Conservation (phyloP, 2,113 vertebrate genomes). For the Podiceps cristatus region DNA sequence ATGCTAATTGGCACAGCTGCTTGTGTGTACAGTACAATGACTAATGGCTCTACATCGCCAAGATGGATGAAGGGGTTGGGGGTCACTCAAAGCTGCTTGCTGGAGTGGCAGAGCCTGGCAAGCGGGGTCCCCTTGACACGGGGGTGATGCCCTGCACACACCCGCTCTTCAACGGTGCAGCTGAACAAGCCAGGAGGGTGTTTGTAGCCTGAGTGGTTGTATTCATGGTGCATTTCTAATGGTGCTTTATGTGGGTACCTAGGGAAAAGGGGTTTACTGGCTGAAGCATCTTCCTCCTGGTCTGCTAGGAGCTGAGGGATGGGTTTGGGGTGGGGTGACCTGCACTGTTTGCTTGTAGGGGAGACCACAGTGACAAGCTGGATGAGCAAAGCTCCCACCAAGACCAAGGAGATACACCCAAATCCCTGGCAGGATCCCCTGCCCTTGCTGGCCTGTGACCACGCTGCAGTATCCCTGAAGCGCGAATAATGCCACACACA, state of each 20-base stretch:
- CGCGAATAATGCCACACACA: background rate
- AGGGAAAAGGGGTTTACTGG: background rate
- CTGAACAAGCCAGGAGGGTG: background rate
- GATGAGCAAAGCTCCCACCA: background rate
- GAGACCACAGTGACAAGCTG: rapidly evolving
- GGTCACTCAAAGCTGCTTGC: background rate
- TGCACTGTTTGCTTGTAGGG: background rate
- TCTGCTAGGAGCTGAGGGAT: no score
- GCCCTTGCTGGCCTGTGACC: background rate
- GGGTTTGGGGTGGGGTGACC: background rate
- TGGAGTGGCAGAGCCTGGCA: rapidly evolving
- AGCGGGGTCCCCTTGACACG: rapidly evolving
- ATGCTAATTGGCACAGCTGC: slow-evolving; percentile 13
- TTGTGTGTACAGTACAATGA: background rate
- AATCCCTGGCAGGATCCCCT: background rate
- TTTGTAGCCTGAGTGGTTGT: background rate
- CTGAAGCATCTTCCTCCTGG: background rate
- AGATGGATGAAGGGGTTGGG: background rate
- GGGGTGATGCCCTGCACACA: background rate
- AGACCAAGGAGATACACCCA: background rate
- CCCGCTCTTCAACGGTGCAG: rapidly evolving
- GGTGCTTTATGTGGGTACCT: rapidly evolving
- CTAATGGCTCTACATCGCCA: background rate
- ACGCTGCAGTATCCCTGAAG: background rate
- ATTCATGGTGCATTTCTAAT: background rate